These are phyloP conservation scores for Drosophila macrothrix DNA, from an alignment of 2,888 invertebrate genomes.

Conservation along the genomic window DNA sequence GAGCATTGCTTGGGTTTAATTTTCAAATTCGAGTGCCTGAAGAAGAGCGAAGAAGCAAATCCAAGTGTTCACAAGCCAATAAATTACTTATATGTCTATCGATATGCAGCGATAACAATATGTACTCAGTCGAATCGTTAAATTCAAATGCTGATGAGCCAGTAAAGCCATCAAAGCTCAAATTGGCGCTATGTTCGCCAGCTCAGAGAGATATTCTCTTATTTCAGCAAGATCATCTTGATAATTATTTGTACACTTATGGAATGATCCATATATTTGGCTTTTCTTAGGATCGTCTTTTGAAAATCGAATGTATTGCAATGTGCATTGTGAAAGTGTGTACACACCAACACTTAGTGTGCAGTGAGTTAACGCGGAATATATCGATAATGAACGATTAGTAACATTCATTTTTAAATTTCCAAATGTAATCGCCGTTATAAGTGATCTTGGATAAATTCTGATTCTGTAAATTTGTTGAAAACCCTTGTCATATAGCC, in stretches of 20 bases:
- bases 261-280: neutral
- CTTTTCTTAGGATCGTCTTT: neutral
- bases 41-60: constrained; percentile 26
- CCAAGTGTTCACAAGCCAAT: constrained; percentile 26
- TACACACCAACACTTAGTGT: neutral
- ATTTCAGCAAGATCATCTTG: neutral
- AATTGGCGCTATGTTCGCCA: neutral
- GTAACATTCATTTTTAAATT: neutral
- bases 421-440: neutral
- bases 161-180: neutral
- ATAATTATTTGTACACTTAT: neutral
- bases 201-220: neutral
- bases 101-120: constrained; percentile 12
- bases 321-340: neutral
- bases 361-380: neutral
- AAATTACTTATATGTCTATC: neutral
- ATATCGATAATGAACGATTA: neutral
- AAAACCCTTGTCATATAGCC: neutral
- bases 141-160: neutral
- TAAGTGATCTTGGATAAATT: neutral
- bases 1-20: constrained; percentile 8
- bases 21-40: constrained; percentile 28
- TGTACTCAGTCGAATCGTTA: neutral
- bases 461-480: neutral
- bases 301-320: neutral